Evolutionary conservation across 2,113 vertebrate genomes (phyloP), one percentile per base, ranked within the genome.

Genomic region (Tragelaphus buxtoni): DNA sequence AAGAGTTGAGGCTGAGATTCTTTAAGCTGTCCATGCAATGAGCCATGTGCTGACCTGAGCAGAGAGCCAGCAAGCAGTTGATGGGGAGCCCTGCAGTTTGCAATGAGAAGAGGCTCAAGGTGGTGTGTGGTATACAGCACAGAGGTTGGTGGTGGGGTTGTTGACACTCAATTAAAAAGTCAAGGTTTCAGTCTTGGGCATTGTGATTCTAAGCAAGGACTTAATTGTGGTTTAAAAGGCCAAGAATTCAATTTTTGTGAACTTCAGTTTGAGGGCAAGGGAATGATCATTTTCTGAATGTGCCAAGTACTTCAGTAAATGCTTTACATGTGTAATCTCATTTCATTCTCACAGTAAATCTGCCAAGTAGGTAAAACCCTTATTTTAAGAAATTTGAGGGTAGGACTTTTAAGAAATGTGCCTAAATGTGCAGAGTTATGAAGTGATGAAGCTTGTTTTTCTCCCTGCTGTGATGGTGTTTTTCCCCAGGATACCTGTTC

Each of bases 71-170:
- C 2, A 32, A 76, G 22, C 28, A 74, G 11, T 63, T 55, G 14
- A 35, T 20, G 22, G 5, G 28, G 47, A 53, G 24, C 32, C 7
- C 7, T 26, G 13, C 42, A 32, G 24, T 12, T 13, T 6, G 30
- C 58, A 10, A 4, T 32, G 9, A 16, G 51, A 55, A 42, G 53
- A 74, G 18, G 20, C 14, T 16, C 18, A 28, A 8, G 7, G 45
- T 53, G 12, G 47, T 16, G 1, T 17, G n/a, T 35, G 16, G 30
- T 42, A 26, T 83, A 28, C 13, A n/a, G 49, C 8, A 12, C 3
- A 7, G 35, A 45, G 9, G 0, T 22, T n/a, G 4, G n/a, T 69
- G 10, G 20, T 13, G 5, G 76, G 28, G 6, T 0, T 49, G 2
- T n/a, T 42, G 22, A 14, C 22, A 55, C 4, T 6, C 35, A 24